A percentile compares a stretch with the other conserved stretches of the same genome.
phyloP scores from a whole-genome alignment of 2,888 invertebrate genomes.

The Cephonodes hylas region DNA sequence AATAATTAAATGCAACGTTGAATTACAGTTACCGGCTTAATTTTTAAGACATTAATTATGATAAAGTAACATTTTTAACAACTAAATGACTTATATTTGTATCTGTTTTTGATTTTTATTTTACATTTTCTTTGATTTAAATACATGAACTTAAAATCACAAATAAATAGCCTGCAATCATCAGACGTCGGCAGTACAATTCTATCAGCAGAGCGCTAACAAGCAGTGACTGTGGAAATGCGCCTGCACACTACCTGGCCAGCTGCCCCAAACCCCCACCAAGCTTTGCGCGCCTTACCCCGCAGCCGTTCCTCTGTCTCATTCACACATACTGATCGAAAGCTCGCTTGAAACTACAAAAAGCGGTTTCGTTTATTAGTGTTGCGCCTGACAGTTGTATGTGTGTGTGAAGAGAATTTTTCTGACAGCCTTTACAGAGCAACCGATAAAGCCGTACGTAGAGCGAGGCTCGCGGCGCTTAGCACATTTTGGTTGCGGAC shows the following conservation, averaged over 20 bases:
- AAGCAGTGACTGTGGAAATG: constrained; percentile 72
- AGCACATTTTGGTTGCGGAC: constrained; percentile 54
- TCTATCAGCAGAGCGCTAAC: constrained; percentile 72
- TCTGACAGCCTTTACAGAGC: constrained; percentile 68
- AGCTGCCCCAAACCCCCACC: constrained; percentile 76
- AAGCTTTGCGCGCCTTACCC: constrained; percentile 60
- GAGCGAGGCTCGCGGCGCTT: constrained; percentile 57
- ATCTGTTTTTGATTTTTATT: too few species aligned
- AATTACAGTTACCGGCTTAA: too few species aligned
- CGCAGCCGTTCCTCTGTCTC: constrained; percentile 65
- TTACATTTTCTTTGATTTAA: neutral
- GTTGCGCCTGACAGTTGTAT: constrained; percentile 45
- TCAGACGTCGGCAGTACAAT: constrained; percentile 63
- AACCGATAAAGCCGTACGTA: constrained; percentile 56
- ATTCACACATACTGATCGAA: constrained; percentile 59
- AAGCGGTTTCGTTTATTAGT: constrained; percentile 72
- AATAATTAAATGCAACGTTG: too few species aligned
- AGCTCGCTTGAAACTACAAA: constrained; percentile 67
- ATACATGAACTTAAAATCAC: neutral
- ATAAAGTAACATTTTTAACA: too few species aligned
- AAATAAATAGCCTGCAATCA: constrained; percentile 48
- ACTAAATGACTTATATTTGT: too few species aligned
- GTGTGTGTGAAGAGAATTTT: constrained; percentile 73
- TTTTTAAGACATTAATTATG: too few species aligned
- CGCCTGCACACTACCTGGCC: constrained; percentile 76